Conservation (phyloP, 2,888 invertebrate genomes). For the Troilus luridus region DNA sequence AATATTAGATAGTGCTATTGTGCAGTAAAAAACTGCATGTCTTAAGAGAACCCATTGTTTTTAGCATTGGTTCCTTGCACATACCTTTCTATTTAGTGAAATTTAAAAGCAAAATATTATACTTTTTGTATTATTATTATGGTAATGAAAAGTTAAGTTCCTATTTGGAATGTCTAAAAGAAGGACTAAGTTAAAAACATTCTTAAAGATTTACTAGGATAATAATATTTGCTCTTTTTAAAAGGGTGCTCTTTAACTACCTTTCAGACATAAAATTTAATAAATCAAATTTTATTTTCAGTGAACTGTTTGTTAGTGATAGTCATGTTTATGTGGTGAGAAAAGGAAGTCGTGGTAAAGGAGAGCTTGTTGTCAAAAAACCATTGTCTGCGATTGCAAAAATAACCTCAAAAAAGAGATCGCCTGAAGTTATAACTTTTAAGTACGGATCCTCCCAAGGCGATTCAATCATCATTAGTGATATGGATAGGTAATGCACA, state of each 20-base stretch:
- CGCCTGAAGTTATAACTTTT: slow-evolving; percentile 97
- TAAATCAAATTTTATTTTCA: slow-evolving; percentile 69
- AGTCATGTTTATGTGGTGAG: slow-evolving; percentile 89
- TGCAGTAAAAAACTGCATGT: no score
- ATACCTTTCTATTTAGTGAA: not conserved
- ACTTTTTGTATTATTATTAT: not conserved
- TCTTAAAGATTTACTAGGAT: not conserved
- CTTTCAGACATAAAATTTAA: not conserved
- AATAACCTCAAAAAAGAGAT: slow-evolving; percentile 95
- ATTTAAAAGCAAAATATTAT: not conserved
- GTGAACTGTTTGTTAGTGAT: slow-evolving; percentile 87
- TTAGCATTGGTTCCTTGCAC: no score
- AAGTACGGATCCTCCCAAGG: slow-evolving; percentile 89
- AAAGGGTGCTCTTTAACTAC: not conserved
- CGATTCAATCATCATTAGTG: slow-evolving; percentile 84
- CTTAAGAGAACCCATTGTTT: no score
- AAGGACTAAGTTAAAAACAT: not conserved
- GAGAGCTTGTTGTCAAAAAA: slow-evolving; percentile 88
- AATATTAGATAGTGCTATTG: no score
- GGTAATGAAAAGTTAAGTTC: not conserved
- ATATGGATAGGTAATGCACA: slow-evolving; percentile 81
- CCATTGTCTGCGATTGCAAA: slow-evolving; percentile 93
- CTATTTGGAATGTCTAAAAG: not conserved
- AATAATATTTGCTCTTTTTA: not conserved
- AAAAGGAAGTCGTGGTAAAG: slow-evolving; percentile 83